Conservation (phyloP, 2,113 vertebrate genomes). For the Ptilonorhynchus violaceus region DNA sequence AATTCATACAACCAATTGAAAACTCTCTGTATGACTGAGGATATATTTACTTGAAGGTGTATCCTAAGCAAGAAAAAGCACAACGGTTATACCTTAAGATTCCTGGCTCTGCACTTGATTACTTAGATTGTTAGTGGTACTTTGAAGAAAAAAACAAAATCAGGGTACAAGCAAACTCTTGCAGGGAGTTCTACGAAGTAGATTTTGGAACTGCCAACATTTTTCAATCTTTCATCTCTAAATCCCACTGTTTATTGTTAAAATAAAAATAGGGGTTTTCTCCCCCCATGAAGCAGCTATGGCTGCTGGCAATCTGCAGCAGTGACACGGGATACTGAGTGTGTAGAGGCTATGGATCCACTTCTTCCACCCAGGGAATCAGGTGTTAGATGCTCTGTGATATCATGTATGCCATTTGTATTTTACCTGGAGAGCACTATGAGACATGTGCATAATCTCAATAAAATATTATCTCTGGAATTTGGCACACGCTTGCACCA, state of each 20-base stretch:
- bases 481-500: accelerated
- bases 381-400: not conserved
- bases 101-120: not conserved
- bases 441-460: not conserved
- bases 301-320: not conserved
- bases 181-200: not conserved
- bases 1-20: not conserved
- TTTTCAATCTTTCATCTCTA: not conserved
- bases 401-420: not conserved
- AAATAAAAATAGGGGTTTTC: not conserved
- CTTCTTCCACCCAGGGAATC: accelerated
- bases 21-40: not conserved
- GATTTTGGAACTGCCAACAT: not conserved
- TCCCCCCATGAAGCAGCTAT: accelerated
- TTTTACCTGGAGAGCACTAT: not conserved
- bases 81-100: not conserved
- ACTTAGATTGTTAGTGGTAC: not conserved
- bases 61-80: not conserved
- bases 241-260: not conserved
- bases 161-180: not conserved
- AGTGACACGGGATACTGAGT: not conserved
- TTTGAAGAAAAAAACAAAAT: not conserved
- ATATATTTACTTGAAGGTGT: not conserved
- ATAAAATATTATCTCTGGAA: not conserved
- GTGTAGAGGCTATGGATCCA: not conserved